Evolutionary conservation across 2,113 vertebrate species (phyloP), one percentile per base, ranked within the genome.

Genomic region (Misgurnus mizolepis): DNA sequence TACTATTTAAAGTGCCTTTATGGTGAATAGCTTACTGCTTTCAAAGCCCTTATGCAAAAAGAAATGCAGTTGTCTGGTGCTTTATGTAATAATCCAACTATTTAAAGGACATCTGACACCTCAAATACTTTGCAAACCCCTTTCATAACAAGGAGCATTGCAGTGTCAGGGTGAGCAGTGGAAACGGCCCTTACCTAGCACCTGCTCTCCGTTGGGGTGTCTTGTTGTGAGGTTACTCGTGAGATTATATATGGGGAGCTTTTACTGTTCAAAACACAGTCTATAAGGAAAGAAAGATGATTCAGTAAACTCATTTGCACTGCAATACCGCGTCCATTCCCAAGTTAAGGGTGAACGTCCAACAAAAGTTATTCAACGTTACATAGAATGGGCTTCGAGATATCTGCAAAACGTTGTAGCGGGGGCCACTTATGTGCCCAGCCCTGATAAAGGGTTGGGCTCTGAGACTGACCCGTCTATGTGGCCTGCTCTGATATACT

Each of bases 241-340:
- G 86, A 88, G 86, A 88, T 90, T 73, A 89, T 87, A 87, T 77
- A 87, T 79, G 73, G 75, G 88, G 87, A 87, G 82, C 89, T 88
- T 92, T 91, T 91, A 91, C 87, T 87, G 91, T 84, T 93, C 90
- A 93, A 91, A 86, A 88, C 81, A 76, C 89, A 88, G 87, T 90
- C 92, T 94, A 92, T 3, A 76, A 80, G 86, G 78, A 89, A 88
- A 91, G 86, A 89, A 89, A 87, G 88, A 80, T 83, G 84, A 81
- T 77, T 77, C 47, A 77, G 27, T 75, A 66, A 65, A 66, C 45
- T 66, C 43, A 49, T 45, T 53, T 72, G 40, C 4, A 72, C 34
- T 45, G 43, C 43, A 12, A 53, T 12, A 53, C 49, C 55, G 68
- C 8, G 53, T 40, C 9, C 50, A 56, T 56, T 41, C 34, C 53